Conservation (phyloP, 2,113 vertebrate species). For the Theristicus caerulescens region DNA sequence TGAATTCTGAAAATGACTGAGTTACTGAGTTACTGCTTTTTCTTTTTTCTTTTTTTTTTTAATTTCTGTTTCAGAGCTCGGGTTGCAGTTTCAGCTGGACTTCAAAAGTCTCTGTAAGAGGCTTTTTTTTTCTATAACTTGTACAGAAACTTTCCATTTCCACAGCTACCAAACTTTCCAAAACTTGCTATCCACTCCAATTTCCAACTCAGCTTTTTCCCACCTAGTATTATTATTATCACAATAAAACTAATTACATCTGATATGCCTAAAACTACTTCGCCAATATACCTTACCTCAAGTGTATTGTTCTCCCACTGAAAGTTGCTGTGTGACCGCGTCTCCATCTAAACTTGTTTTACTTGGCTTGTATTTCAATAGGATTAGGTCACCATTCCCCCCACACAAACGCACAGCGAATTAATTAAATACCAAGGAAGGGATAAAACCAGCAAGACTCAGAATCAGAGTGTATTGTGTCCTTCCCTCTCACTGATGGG, state of each 20-base stretch:
- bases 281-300: background rate
- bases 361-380: conserved; percentile 39
- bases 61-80: background rate
- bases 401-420: background rate
- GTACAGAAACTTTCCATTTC: background rate
- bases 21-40: background rate
- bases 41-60: no score
- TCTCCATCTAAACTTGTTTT: conserved; percentile 6
- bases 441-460: conserved; percentile 17
- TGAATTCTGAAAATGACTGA: background rate
- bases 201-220: background rate
- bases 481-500: background rate
- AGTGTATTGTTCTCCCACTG: background rate
- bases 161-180: background rate
- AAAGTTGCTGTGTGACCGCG: background rate
- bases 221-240: background rate
- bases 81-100: background rate
- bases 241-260: background rate
- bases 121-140: background rate
- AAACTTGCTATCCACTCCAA: background rate
- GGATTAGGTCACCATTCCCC: conserved; percentile 42
- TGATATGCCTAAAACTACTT: background rate
- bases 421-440: conserved; percentile 44
- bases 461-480: background rate
- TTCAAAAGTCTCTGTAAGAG: background rate